These are phyloP conservation scores for Sciaenops ocellatus DNA, from an alignment of 2,797 vertebrate genomes.

Conservation along the genomic window DNA sequence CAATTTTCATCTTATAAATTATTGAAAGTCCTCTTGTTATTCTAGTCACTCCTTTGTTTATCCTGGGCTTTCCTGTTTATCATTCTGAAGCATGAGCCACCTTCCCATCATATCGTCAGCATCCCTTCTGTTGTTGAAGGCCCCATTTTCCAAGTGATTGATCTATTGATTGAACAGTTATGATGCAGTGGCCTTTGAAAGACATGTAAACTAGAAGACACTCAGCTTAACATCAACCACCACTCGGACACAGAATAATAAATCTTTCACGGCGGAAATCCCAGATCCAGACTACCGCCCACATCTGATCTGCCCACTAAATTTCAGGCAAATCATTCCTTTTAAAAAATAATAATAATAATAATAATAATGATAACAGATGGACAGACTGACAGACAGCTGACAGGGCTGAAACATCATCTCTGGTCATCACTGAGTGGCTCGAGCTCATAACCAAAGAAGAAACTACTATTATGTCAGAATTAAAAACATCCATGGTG, in stretches of 20 bases:
- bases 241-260: constrained; percentile 22
- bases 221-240: constrained; percentile 29
- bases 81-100: constrained; percentile 64
- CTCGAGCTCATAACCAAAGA: background rate
- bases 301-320: constrained; percentile 30
- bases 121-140: constrained; percentile 36
- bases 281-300: constrained; percentile 28
- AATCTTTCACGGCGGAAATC: constrained; percentile 10
- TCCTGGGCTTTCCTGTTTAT: constrained; percentile 68
- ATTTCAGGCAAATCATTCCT: constrained; percentile 29
- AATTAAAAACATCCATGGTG: background rate
- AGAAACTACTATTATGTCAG: background rate
- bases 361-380: constrained; percentile 19
- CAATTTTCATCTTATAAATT: constrained; percentile 77
- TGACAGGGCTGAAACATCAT: constrained; percentile 26
- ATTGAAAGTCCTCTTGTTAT: constrained; percentile 76
- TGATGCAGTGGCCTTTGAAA: constrained; percentile 47
- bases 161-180: constrained; percentile 67
- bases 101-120: constrained; percentile 57
- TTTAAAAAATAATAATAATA: no score
- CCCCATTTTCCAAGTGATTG: constrained; percentile 67
- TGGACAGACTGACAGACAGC: constrained; percentile 35
- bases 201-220: constrained; percentile 48
- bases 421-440: constrained; percentile 7
- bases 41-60: constrained; percentile 75